Evolutionary conservation across 1,140 invertebrate species (phyloP).

Genomic region (Orussus abietinus): DNA sequence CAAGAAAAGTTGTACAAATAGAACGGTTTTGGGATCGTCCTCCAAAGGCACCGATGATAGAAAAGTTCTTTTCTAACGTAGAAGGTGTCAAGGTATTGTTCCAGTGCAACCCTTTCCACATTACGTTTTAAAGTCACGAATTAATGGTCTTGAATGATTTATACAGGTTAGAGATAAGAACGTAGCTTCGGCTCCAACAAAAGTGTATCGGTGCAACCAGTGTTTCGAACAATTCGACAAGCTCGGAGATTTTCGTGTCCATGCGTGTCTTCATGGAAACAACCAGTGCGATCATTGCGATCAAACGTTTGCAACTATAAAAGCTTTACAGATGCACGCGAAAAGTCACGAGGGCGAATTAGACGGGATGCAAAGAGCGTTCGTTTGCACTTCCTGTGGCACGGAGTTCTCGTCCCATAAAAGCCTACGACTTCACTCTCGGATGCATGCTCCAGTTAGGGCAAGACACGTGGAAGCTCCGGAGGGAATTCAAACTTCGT

Average conservation of each 20-base stretch:
- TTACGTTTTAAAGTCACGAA: background rate
- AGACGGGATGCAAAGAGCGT: slow-evolving; percentile 33
- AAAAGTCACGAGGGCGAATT: slow-evolving; percentile 37
- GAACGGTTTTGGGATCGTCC: slow-evolving; percentile 54
- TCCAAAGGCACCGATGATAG: slow-evolving; percentile 44
- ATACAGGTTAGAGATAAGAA: slow-evolving; percentile 40
- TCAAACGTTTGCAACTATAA: slow-evolving; percentile 41
- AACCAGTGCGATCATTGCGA: slow-evolving; percentile 47
- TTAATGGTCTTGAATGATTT: background rate
- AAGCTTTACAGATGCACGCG: slow-evolving; percentile 42
- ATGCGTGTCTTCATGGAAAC: slow-evolving; percentile 37
- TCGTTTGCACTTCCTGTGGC: slow-evolving; percentile 60
- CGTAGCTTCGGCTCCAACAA: slow-evolving; percentile 20
- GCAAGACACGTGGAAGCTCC: slow-evolving; percentile 57
- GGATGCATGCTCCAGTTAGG: slow-evolving; percentile 67
- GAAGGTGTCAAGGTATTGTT: slow-evolving; percentile 43
- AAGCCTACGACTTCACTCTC: slow-evolving; percentile 64
- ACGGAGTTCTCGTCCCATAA: slow-evolving; percentile 66
- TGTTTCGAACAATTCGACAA: slow-evolving; percentile 43
- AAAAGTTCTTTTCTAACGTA: slow-evolving; percentile 50
- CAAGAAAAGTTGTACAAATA: slow-evolving; percentile 56
- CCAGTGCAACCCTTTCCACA: background rate
- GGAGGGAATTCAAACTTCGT: slow-evolving; percentile 42
- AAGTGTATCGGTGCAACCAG: slow-evolving; percentile 45
- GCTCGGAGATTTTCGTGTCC: slow-evolving; percentile 42